Evolutionary conservation across 2,888 invertebrate genomes (phyloP), one percentile per base, ranked within the genome.

Genomic region (Hydraecia micacea): DNA sequence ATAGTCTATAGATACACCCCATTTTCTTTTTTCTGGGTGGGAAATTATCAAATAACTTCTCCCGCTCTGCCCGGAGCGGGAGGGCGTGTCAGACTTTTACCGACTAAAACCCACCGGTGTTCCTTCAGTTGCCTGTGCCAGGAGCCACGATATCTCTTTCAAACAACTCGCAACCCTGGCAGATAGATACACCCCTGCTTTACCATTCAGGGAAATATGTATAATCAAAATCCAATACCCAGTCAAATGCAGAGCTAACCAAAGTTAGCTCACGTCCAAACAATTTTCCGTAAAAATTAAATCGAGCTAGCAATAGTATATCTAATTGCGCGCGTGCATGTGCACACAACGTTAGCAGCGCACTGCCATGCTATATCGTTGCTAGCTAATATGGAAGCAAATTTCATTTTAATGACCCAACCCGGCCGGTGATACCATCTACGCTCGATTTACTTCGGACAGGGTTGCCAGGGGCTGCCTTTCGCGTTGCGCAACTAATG

Each of bases 401-500:
- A 96, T 96, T 95, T 95, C 94, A 95, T 95, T 96, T 95, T 96
- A 95, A 96, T 95, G 96, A 95, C 95, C 93, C 88, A 80, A 86
- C 88, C 86, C 90, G 90, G 89, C 85, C 83, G 83, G 81, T 80
- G 94, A 95, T 95, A 92, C 86, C 88, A 95, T 95, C 95, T 92
- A 88, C 88, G 91, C 91, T 93, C 93, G 92, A 94, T 94, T 95
- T 93, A 92, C 91, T 90, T 80, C 76, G 68, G 83, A 72, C 87
- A 93, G 93, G 93, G 93, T n/a, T 92, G 91, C 87, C 87, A 81
- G 91, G 89, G 89, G 90, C 52, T 90, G 91, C 87, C 88, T 89
- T 86, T 66, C 63, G 42, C 46, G 62, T 89, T 86, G 68, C 60
- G 52, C 46, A 65, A 80, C 69, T 87, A 86, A 88, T 88, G 80